These are phyloP conservation scores for Drosophila watanabei DNA, from an alignment of 1,140 invertebrate species.

Conservation along the genomic window DNA sequence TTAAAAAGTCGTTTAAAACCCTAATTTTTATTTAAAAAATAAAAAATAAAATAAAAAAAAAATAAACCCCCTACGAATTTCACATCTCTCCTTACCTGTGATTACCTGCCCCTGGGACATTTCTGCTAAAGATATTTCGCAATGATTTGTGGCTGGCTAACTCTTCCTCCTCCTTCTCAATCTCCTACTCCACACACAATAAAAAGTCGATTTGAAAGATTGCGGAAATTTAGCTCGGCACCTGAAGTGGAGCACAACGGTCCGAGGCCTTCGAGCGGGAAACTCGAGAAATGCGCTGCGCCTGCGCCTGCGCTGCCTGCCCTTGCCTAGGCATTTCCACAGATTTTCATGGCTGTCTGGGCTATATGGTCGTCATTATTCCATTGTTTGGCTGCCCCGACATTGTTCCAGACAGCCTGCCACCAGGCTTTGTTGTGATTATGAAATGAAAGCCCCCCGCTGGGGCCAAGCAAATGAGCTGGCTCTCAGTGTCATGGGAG, in stretches of 20 bases:
- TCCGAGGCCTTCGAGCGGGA: conserved; percentile 29
- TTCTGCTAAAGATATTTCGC: conserved; percentile 27
- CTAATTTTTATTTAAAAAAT: too few species aligned
- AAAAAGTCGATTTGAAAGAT: conserved; percentile 34
- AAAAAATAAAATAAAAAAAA: too few species aligned
- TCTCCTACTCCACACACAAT: conserved; percentile 14
- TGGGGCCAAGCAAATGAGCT: conserved; percentile 22
- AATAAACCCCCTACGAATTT: background rate
- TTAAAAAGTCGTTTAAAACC: too few species aligned
- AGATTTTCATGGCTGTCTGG: conserved; percentile 37
- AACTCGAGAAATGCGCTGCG: conserved; percentile 31
- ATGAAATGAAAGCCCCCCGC: conserved; percentile 65
- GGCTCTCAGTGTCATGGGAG: conserved; percentile 51
- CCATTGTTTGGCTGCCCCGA: conserved; percentile 19
- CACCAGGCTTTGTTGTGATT: conserved; percentile 64
- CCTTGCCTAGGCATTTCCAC: conserved; percentile 20
- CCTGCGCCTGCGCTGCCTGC: conserved; percentile 23
- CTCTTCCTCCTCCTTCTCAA: background rate
- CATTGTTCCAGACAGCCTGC: conserved; percentile 60
- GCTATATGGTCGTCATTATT: conserved; percentile 14
- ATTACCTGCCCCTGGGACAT: conserved; percentile 3
- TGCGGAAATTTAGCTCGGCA: conserved; percentile 37
- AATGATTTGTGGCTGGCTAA: conserved; percentile 43
- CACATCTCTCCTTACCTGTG: background rate
- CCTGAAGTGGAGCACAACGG: conserved; percentile 40